phyloP scores from a whole-genome alignment of 1,140 invertebrate species.

The Drosophila pectinifera region DNA sequence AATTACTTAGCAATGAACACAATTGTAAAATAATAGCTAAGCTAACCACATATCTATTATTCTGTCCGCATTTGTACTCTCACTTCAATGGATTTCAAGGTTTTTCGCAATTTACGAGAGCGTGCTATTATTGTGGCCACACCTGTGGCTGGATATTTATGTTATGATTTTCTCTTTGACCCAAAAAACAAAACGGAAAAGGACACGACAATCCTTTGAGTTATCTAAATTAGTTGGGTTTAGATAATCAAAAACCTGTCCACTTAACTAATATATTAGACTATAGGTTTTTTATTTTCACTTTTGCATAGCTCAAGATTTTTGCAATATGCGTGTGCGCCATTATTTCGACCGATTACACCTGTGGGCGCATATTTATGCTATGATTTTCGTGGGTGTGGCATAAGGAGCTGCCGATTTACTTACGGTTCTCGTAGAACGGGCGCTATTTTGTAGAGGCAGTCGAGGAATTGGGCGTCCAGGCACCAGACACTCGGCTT shows the following conservation, averaged over 20 bases:
- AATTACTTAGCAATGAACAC: too few species aligned
- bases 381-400: background rate
- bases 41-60: background rate
- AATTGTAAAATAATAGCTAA: background rate
- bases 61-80: background rate
- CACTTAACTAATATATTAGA: background rate
- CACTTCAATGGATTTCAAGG: constrained; percentile 6
- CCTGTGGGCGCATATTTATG: constrained; percentile 10
- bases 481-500: constrained; percentile 90
- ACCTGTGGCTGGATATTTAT: constrained; percentile 13
- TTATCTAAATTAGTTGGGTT: background rate
- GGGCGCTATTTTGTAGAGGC: constrained; percentile 91
- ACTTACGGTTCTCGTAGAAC: constrained; percentile 93
- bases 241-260: background rate
- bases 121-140: constrained; percentile 7
- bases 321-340: constrained; percentile 10
- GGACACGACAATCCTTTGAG: constrained; percentile 1
- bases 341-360: constrained; percentile 13
- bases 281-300: background rate
- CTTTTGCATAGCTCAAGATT: background rate
- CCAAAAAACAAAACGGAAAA: constrained; percentile 21
- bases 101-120: constrained; percentile 5
- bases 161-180: constrained; percentile 11
- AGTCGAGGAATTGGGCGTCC: constrained; percentile 90
- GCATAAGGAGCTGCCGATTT: constrained; percentile 7